Evolutionary conservation across 2,888 invertebrate species (phyloP).

Genomic region (Elegia similella): DNA sequence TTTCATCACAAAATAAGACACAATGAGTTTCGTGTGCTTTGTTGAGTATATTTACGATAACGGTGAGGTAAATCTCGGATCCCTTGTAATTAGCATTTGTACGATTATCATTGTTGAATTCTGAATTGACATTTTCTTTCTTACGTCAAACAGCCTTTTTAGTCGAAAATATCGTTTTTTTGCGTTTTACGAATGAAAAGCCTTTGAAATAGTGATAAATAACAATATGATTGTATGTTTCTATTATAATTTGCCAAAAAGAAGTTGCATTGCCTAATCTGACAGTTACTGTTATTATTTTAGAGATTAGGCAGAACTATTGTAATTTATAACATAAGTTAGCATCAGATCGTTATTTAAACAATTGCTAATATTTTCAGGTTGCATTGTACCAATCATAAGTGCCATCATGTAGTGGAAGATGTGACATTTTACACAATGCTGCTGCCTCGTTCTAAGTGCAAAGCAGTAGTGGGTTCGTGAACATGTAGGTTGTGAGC

Average conservation of each 20-base stretch:
- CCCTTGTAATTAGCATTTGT: constrained; percentile 28
- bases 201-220: not conserved
- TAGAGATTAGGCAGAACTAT: not conserved
- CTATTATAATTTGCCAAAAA: not conserved
- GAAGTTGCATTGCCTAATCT: constrained; percentile 8
- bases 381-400: constrained; percentile 56
- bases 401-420: constrained; percentile 71
- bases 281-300: constrained; percentile 1
- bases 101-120: constrained; percentile 32
- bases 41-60: constrained; percentile 25
- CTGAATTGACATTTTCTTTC: constrained; percentile 48
- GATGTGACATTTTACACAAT: constrained; percentile 77
- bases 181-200: not conserved
- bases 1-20: constrained; percentile 39
- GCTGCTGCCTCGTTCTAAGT: constrained; percentile 75
- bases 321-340: not conserved
- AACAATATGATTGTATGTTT: not conserved
- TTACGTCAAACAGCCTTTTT: constrained; percentile 45
- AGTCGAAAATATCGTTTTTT: constrained; percentile 27
- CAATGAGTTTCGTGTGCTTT: constrained; percentile 26
- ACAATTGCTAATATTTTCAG: constrained; percentile 46
- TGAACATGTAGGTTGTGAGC: constrained; percentile 77
- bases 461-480: constrained; percentile 67
- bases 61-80: constrained; percentile 34
- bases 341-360: not conserved